These are phyloP conservation scores for Amazona guildingii DNA, from an alignment of 2,113 vertebrate species.

Conservation along the genomic window DNA sequence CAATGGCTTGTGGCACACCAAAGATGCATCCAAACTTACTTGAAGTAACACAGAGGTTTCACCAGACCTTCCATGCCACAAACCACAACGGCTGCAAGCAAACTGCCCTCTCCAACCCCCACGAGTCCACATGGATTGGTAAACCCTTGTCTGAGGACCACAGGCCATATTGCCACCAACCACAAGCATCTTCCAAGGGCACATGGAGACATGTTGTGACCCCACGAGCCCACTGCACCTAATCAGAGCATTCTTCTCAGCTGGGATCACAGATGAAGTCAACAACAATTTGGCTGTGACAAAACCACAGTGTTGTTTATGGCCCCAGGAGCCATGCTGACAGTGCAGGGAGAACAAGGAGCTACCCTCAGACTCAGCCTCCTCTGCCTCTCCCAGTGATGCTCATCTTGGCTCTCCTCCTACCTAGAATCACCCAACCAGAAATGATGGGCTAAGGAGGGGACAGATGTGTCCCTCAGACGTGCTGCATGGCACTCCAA, in stretches of 20 bases:
- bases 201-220: background rate
- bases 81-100: background rate
- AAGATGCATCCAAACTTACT: background rate
- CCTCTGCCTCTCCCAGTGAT: background rate
- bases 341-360: constrained; percentile 29
- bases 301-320: constrained; percentile 27
- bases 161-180: background rate
- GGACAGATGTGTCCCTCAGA: background rate
- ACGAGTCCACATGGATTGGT: background rate
- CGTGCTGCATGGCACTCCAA: background rate
- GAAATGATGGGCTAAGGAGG: background rate
- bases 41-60: background rate
- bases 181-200: background rate
- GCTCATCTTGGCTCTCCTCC: background rate
- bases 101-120: background rate
- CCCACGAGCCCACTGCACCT: background rate
- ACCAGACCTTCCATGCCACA: background rate
- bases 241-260: constrained; percentile 9
- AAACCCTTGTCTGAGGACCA: background rate
- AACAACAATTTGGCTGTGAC: background rate
- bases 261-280: constrained; percentile 19
- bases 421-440: background rate
- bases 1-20: background rate
- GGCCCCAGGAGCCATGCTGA: background rate
- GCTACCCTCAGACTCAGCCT: background rate